These are phyloP conservation scores for Camarhynchus parvulus DNA, from an alignment of 2,113 vertebrate species.

Conservation along the genomic window DNA sequence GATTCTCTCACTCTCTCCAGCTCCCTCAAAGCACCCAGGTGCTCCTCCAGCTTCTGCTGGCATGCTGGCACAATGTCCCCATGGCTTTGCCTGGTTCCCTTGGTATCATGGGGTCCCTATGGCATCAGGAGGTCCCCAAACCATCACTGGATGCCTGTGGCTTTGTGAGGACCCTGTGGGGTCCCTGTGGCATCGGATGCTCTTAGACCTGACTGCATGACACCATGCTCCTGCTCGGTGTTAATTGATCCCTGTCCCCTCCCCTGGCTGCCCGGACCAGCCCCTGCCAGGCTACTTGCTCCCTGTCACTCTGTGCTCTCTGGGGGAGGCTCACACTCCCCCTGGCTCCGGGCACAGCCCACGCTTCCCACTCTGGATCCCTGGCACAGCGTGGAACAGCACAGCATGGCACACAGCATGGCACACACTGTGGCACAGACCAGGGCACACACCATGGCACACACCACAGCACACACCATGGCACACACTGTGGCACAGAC, in stretches of 20 bases:
- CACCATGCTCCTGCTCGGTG: accelerated
- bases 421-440: background rate
- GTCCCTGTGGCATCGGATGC: accelerated
- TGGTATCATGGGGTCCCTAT: background rate
- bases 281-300: background rate
- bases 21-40: background rate
- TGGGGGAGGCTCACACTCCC: background rate
- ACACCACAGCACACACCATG: background rate
- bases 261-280: background rate
- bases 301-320: background rate
- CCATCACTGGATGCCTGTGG: background rate
- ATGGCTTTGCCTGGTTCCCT: background rate
- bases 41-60: background rate
- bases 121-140: accelerated
- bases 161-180: accelerated
- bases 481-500: no score
- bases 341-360: background rate
- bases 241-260: background rate
- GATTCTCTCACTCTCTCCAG: background rate
- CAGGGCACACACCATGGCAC: accelerated
- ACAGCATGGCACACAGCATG: accelerated
- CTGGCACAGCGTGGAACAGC: accelerated
- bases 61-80: background rate
- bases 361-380: background rate
- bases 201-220: background rate